phyloP scores from a whole-genome alignment of 1,140 invertebrate genomes.

The Camponotus floridanus region DNA sequence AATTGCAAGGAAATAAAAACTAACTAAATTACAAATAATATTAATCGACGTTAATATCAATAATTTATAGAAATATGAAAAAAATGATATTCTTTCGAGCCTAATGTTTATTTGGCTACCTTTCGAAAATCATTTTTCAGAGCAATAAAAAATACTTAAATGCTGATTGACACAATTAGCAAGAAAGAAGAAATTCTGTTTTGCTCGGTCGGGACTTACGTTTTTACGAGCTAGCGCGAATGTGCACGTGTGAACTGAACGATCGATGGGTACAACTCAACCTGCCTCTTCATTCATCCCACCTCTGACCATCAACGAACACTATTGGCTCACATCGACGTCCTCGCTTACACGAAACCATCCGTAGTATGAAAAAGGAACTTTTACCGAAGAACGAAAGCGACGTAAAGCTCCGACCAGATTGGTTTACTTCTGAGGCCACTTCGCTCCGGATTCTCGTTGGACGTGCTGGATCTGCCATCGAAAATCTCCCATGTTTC shows the following conservation, averaged over 20 bases:
- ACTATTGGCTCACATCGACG: conserved; percentile 8
- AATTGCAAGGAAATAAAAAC: background rate
- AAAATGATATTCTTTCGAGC: background rate
- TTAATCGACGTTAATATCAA: background rate
- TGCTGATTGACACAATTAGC: conserved; percentile 37
- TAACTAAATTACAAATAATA: conserved; percentile 5
- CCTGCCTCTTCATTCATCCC: conserved; percentile 60
- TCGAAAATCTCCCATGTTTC: conserved; percentile 62
- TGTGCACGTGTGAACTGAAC: conserved; percentile 41
- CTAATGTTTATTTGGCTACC: background rate
- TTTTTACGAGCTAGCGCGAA: conserved; percentile 20
- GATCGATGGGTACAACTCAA: conserved; percentile 51
- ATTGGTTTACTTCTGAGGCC: conserved; percentile 70
- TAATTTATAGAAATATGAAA: background rate
- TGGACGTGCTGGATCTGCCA: conserved; percentile 60
- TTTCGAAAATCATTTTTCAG: background rate
- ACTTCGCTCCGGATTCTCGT: conserved; percentile 66
- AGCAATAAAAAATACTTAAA: background rate
- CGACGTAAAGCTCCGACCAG: conserved; percentile 65
- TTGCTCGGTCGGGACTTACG: background rate
- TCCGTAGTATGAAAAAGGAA: conserved; percentile 42
- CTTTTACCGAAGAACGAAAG: conserved; percentile 65
- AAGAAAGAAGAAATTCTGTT: conserved; percentile 43
- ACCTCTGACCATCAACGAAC: conserved; percentile 23
- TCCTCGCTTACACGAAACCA: background rate